Evolutionary conservation across 2,888 invertebrate genomes (phyloP).

Genomic region (Argyresthia albistria): DNA sequence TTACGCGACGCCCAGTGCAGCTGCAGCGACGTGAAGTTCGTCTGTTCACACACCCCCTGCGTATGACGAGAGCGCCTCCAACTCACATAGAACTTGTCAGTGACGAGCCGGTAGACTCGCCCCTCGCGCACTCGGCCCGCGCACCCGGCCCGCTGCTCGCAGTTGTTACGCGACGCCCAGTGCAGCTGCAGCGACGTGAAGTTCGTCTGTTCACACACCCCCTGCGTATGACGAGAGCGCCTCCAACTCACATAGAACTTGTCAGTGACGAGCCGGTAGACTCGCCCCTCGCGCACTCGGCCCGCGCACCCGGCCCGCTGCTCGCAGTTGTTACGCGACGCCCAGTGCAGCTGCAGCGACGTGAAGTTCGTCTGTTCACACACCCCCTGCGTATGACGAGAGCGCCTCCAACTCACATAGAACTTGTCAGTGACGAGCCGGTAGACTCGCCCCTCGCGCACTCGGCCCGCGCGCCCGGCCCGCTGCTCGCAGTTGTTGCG

Average conservation of each 20-base stretch:
- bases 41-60: too few relatives aligned
- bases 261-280: constrained; percentile 84
- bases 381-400: too few relatives aligned
- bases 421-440: constrained; percentile 79
- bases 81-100: constrained; percentile 74
- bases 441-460: constrained; percentile 89
- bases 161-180: constrained; percentile 94
- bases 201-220: too few relatives aligned
- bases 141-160: constrained; percentile 92
- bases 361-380: too few relatives aligned
- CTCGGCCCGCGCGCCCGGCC: constrained; percentile 91
- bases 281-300: constrained; percentile 86
- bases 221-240: too few relatives aligned
- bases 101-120: constrained; percentile 86
- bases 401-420: constrained; percentile 52
- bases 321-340: constrained; percentile 89
- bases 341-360: constrained; percentile 86
- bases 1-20: constrained; percentile 91
- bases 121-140: constrained; percentile 91
- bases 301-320: constrained; percentile 95
- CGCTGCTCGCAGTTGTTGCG: constrained; percentile 92
- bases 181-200: constrained; percentile 80
- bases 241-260: constrained; percentile 69
- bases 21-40: constrained; percentile 80
- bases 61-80: too few relatives aligned